Base-by-base conservation (phyloP, 2,888 invertebrate species). In the Caenorhabditis imperialis region DNA sequence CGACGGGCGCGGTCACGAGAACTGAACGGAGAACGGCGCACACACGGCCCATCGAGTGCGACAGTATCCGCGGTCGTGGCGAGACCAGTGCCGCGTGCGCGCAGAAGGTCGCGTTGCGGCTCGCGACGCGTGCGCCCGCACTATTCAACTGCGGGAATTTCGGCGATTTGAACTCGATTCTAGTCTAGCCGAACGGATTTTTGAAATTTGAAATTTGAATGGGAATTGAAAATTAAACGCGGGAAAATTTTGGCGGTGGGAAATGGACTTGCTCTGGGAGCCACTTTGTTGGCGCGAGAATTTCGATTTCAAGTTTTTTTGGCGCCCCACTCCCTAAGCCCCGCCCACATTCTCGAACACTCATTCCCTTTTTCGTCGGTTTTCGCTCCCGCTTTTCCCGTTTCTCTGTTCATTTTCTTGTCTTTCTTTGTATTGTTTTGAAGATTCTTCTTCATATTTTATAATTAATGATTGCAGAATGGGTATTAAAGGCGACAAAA, bases 401-500 rank as follows among this genome's bases (percentile, higher is more conserved):
- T n/a, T 33, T 58, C 38, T 30, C 44, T 10, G 22, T 58, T 30
- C 33, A 22, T 8, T 1, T 42, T 30, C 12, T 42, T 27, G 42
- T n/a, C 8, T 22, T 53, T 30, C 35, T 18, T n/a, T 42, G 20
- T 8, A 12, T 42, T 42, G 18, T 33, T 23, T 2, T 22, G 37
- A 38, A 5, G 14, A 38, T 22, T 35, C 40, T 1, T 14, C 22
- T 23, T 53, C 40, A 38, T 27, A 14, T 14, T 48, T 4, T 20
- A 16, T 20, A 25, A 20, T n/a, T 16, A 18, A 8, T 22, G 27
- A 20, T 74, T 75, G n/a, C 62, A 73, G 63, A 72, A 81, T 81
- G 81, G 78, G 74, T 72, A 78, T 79, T 40, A 82, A 81, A 77
- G 54, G 76, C 60, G 81, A 79, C 50, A 69, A 69, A 67, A 69